A percentile compares a stretch with the other conserved stretches of the same genome.
Conservation (phyloP, 2,797 vertebrate genomes). For the Sphenodon punctatus region DNA sequence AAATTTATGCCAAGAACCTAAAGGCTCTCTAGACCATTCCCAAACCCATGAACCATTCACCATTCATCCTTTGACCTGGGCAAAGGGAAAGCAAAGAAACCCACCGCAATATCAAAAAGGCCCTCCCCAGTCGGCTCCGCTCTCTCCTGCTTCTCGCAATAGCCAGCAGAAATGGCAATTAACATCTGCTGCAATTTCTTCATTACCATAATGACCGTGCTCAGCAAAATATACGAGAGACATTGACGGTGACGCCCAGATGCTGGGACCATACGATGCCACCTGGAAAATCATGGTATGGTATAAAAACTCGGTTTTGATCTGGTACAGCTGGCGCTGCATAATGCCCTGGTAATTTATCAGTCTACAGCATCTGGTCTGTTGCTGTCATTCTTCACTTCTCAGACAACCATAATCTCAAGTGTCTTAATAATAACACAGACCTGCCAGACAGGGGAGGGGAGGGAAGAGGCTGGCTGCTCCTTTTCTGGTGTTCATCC, state of each 20-base stretch:
- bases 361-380: slow-evolving; percentile 65
- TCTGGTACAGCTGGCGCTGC: slow-evolving; percentile 65
- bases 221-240: slow-evolving; percentile 61
- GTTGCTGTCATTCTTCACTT: slow-evolving; percentile 65
- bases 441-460: slow-evolving; percentile 64
- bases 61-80: background rate
- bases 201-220: slow-evolving; percentile 71
- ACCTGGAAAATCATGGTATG: slow-evolving; percentile 59
- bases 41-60: background rate
- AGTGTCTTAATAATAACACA: slow-evolving; percentile 71
- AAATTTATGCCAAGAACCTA: background rate
- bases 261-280: slow-evolving; percentile 63
- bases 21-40: background rate
- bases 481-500: slow-evolving; percentile 37
- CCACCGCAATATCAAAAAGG: background rate
- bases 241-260: slow-evolving; percentile 47
- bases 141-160: slow-evolving; percentile 8
- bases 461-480: background rate
- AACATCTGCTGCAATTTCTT: slow-evolving; percentile 70
- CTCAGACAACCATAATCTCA: slow-evolving; percentile 68
- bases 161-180: slow-evolving; percentile 60
- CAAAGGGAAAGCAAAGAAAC: slow-evolving; percentile 3
- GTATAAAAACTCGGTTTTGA: slow-evolving; percentile 57
- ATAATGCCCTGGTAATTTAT: slow-evolving; percentile 70
- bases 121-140: background rate